These are phyloP conservation scores for Hucho hucho DNA, from an alignment of 2,113 vertebrate species.

Conservation along the genomic window DNA sequence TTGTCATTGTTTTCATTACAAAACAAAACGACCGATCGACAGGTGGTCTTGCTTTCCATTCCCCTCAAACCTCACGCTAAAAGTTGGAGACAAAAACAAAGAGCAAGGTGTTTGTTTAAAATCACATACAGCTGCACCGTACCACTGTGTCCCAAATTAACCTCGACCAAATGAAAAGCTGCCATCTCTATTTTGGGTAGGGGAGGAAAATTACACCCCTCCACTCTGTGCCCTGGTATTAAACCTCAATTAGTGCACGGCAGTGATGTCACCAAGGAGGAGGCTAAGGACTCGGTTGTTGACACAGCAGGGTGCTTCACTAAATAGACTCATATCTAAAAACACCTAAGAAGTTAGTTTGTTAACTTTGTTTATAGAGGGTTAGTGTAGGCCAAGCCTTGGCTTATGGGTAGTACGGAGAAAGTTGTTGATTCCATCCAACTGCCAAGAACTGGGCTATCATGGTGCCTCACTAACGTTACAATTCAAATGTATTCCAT, in stretches of 20 bases:
- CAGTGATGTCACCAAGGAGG: conserved; percentile 63
- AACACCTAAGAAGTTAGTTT: conserved; percentile 24
- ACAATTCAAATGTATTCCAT: no score
- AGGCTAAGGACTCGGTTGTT: conserved; percentile 37
- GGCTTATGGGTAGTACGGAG: not conserved
- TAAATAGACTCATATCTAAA: conserved; percentile 2
- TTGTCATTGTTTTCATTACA: not conserved
- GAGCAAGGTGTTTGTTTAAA: conserved; percentile 56
- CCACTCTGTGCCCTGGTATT: conserved; percentile 68
- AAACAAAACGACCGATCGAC: not conserved
- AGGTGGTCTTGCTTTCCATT: no score
- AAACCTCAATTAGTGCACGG: conserved; percentile 71
- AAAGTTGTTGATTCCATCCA: not conserved
- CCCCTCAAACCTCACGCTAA: not conserved
- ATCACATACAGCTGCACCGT: conserved; percentile 62
- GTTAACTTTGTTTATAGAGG: not conserved
- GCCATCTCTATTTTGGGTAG: conserved; percentile 66
- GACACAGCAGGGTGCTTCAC: conserved; percentile 45
- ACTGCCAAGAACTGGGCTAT: not conserved
- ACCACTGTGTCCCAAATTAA: conserved; percentile 63
- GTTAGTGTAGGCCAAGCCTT: not conserved
- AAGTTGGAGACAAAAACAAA: conserved; percentile 40
- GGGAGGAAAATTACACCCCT: conserved; percentile 74
- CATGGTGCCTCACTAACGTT: not conserved
- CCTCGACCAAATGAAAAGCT: conserved; percentile 66